Evolutionary conservation across 2,113 vertebrate species (phyloP), one percentile per base, ranked within the genome.

Genomic region (Cisticola juncidis): DNA sequence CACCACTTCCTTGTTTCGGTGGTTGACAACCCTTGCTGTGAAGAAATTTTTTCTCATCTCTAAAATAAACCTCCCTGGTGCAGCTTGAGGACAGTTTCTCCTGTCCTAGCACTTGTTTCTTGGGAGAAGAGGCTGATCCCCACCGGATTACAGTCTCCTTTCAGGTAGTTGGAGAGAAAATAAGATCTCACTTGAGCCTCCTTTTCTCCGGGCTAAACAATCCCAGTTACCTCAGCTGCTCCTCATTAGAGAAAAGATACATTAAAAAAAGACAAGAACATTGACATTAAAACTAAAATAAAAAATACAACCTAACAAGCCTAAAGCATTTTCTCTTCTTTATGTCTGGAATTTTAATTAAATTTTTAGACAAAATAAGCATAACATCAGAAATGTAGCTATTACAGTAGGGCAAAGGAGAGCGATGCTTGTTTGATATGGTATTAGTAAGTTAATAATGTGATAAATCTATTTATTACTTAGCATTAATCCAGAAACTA

Each of bases 391-490:
- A 91, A 77, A 69, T 79, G n/a, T 73, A 95, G 72, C 76, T 92
- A 86, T 88, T 95, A 84, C 40, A 93, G n/a, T 29, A 83, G 56
- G 65, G 50, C 88, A 93, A 81, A 88, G 70, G 86, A 94, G 56
- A 91, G 33, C 0, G 2, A 91, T 93, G 69, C 72, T 89, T 95
- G 53, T 94, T 95, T 95, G 90, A 95, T 95, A 95, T 1, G 47
- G 90, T 88, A 97, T 92, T 92, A 95, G 66, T 85, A 96, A 93
- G 82, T 94, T 94, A 95, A 94, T 96, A 96, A 94, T 71, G 90
- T 94, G 90, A 96, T 97, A 97, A 96, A 95, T 89, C 92, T 94
- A 94, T 86, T 95, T 97, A 96, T 93, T 78, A 93, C 71, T 95
- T 83, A 97, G 60, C 71, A 94, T 88, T 97, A 96, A 97, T 96